Base-by-base conservation (phyloP, 2,797 vertebrate species). In the Cichlasoma orientale region DNA sequence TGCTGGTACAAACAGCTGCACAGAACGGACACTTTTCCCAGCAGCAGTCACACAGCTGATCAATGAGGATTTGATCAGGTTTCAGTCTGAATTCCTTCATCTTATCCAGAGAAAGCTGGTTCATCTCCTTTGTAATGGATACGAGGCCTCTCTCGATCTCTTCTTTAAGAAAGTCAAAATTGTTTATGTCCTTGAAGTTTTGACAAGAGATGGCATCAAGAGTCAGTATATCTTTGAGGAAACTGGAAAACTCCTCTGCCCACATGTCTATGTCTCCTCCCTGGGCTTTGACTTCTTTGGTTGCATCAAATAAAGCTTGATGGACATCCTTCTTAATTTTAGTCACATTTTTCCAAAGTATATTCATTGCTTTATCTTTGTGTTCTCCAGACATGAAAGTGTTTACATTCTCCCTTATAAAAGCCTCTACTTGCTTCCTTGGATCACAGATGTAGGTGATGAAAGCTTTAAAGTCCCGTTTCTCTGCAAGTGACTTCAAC, bases 1-100 rank as follows among this genome's bases (percentile, higher is more conserved):
- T 91, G 87, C 92, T 93, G 56, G 82, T 89, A 47, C 92, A 93
- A 75, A 93, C 74, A 25, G 87, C 90, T 13, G n/a, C 16, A 86
- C 93, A 94, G 88, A 94, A 93, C 0, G 92, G 93, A 75, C 93
- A 95, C 6, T 3, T 74, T 25, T 70, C 85, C 94, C 94, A 95
- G 85, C 92, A 94, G 73, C 92, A 91, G 0, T 70, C n/a, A 47
- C 91, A 92, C 72, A 94, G 84, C 11, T 93, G 92, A 19, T 92
- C 79, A 0, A 92, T 92, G 44, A 94, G 84, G 74, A 93, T 90
- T 57, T 93, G 8, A 53, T 90, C 86, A 44, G 92, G 84, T 4
- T 41, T 74, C 47, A 77, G 1, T 7, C 80, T 77, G 72, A 70
- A 88, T 7, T 78, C 53, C 29, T 77, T 25, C 23, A 93, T 79